Conservation (phyloP, 2,888 invertebrate species). For the Disparrhopalites patrizii region DNA sequence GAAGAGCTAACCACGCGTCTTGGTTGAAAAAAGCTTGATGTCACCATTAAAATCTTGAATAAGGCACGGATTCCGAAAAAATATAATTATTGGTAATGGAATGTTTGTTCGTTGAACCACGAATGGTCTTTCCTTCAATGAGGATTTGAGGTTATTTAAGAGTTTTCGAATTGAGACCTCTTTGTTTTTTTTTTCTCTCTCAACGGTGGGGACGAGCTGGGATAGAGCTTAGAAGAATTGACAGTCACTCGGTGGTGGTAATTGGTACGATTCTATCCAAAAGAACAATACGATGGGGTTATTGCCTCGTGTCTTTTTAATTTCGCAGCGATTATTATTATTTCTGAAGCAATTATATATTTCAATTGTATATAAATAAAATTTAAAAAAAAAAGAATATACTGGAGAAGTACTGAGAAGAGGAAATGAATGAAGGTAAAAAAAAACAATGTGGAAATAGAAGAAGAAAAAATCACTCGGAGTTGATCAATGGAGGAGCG, state of each 20-base stretch:
- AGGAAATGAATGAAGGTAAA: too few species aligned
- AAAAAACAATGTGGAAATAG: too few species aligned
- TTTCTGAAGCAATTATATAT: too few species aligned
- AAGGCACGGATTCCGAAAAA: conserved; percentile 9
- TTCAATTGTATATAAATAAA: too few species aligned
- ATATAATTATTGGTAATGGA: not conserved
- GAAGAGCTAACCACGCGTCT: conserved; percentile 19
- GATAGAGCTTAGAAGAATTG: not conserved
- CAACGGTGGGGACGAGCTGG: not conserved
- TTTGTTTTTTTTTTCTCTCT: not conserved
- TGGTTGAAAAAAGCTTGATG: conserved; percentile 24
- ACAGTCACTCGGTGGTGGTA: conserved; percentile 7
- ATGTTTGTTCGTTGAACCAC: not conserved
- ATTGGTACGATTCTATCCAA: conserved; percentile 4
- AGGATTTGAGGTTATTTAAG: not conserved
- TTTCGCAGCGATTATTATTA: too few species aligned
- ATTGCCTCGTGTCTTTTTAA: not conserved
- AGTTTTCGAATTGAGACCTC: too few species aligned
- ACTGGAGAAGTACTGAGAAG: too few species aligned
- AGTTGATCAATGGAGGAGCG: too few species aligned
- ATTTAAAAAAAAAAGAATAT: too few species aligned
- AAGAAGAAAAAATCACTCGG: too few species aligned
- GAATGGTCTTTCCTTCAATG: not conserved
- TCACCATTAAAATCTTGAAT: conserved; percentile 31
- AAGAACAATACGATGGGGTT: not conserved